A percentile compares a stretch with the other conserved stretches of the same genome.
phyloP scores from a whole-genome alignment of 2,797 vertebrate species.

The Podarcis lilfordi region DNA sequence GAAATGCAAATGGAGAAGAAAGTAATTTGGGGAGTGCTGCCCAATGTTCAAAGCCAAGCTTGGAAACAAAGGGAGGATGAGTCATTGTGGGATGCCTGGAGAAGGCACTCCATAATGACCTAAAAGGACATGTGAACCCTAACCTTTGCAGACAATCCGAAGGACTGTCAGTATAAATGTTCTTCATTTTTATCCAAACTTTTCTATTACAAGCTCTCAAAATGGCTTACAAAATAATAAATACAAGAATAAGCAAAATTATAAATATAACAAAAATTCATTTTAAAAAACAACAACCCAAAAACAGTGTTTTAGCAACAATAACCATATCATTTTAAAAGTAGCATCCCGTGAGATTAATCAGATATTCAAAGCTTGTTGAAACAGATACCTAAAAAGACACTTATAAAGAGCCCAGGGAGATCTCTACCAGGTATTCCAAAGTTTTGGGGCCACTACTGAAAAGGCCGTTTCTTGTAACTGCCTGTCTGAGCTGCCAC shows the following conservation, averaged over 20 bases:
- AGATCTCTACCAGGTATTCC: neutral
- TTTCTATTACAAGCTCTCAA: neutral
- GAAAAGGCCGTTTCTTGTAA: neutral
- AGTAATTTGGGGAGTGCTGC: neutral
- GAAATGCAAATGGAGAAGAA: neutral
- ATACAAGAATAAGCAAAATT: neutral
- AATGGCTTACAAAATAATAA: slow-evolving; percentile 12
- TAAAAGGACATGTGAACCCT: neutral
- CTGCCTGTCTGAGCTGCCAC: neutral
- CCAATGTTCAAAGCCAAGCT: neutral
- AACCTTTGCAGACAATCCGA: neutral
- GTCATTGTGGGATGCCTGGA: neutral
- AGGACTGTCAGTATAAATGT: neutral
- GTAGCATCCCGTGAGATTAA: neutral
- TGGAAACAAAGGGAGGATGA: neutral
- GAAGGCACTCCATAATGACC: neutral
- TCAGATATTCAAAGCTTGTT: neutral
- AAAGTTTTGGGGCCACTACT: neutral
- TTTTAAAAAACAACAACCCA: neutral
- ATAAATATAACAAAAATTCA: neutral
- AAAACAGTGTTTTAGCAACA: neutral
- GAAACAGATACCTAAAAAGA: neutral
- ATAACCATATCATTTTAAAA: neutral
- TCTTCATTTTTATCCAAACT: neutral
- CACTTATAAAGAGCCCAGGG: neutral